Conservation (phyloP, 2,113 vertebrate species). For the Rhinoderma darwinii region DNA sequence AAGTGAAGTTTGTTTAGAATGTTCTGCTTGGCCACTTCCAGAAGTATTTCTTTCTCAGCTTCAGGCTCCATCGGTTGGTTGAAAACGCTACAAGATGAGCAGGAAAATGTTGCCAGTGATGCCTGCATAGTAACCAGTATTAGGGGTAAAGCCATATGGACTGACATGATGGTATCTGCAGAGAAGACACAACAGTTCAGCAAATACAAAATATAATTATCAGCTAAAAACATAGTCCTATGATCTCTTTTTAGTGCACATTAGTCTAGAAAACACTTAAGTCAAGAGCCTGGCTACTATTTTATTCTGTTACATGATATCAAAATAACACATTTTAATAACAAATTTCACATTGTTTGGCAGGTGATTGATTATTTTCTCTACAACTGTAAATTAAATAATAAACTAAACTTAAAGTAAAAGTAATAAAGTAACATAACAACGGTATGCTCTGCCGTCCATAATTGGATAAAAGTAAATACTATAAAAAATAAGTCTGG, state of each 20-base stretch:
- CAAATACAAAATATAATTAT: not conserved
- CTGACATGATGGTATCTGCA: conserved; percentile 42
- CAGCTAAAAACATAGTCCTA: not conserved
- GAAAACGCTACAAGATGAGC: conserved; percentile 36
- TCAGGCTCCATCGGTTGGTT: conserved; percentile 13
- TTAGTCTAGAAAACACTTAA: not conserved
- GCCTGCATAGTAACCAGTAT: conserved; percentile 35
- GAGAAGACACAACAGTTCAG: conserved; percentile 25
- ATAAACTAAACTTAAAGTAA: not conserved
- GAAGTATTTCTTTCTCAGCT: conserved; percentile 45
- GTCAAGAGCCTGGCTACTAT: not conserved
- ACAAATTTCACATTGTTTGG: not conserved
- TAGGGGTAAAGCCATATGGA: not conserved
- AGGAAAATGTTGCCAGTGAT: conserved; percentile 14
- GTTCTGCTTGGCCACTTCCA: conserved; percentile 59
- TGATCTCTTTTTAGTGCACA: not conserved
- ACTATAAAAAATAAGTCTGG: not conserved
- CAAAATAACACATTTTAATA: no score
- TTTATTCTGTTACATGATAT: not conserved
- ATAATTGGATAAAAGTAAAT: not conserved
- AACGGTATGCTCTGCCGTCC: not conserved
- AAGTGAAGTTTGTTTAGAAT: conserved; percentile 60
- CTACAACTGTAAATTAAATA: not conserved
- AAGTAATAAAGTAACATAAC: not conserved
- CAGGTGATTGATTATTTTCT: not conserved